These are phyloP conservation scores for Rhabdophis nuchalis DNA, from an alignment of 2,797 vertebrate genomes.

Conservation along the genomic window DNA sequence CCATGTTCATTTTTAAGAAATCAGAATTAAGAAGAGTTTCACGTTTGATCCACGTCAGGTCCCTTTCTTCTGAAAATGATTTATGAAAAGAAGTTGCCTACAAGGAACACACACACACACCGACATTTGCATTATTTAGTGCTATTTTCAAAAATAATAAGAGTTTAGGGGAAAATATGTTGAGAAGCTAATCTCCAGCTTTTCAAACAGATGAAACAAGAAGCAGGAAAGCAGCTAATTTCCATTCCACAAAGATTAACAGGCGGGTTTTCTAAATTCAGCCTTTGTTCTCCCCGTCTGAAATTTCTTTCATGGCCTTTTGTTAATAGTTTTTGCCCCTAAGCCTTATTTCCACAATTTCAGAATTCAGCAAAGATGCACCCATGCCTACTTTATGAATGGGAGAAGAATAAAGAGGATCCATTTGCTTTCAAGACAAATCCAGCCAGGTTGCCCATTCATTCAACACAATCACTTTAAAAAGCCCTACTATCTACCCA, in stretches of 20 bases:
- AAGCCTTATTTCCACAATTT: not conserved
- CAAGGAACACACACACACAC: not conserved
- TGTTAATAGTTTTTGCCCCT: not conserved
- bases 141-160: not conserved
- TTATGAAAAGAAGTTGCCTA: rapidly evolving
- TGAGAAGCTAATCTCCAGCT: not conserved
- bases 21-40: not conserved
- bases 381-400: not conserved
- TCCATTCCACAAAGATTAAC: not conserved
- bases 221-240: not conserved
- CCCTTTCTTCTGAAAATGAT: not conserved
- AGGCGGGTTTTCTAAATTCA: not conserved
- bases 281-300: not conserved
- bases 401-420: not conserved
- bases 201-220: not conserved
- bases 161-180: too few species aligned
- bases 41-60: not conserved
- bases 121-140: not conserved
- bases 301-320: not conserved
- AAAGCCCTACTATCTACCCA: not conserved
- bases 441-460: not conserved
- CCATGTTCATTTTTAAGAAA: not conserved
- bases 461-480: not conserved
- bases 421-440: not conserved
- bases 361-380: not conserved